Conservation (phyloP, 2,797 vertebrate genomes). For the Scolopax rusticola region DNA sequence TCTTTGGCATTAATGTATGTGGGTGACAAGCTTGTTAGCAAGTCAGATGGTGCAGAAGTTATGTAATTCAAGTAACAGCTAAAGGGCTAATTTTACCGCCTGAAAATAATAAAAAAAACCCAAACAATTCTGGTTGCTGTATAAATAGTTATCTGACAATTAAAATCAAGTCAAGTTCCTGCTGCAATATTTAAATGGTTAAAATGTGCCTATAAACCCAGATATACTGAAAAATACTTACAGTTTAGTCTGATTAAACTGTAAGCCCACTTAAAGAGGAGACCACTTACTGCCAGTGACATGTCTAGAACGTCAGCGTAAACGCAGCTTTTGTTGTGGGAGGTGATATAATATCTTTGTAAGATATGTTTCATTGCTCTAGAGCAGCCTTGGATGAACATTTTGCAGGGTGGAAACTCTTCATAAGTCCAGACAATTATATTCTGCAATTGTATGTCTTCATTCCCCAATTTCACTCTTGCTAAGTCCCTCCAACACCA, state of each 20-base stretch:
- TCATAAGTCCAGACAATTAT: background rate
- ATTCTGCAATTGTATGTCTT: background rate
- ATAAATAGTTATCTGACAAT: background rate
- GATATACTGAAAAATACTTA: background rate
- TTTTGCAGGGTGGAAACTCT: background rate
- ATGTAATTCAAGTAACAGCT: conserved; percentile 2
- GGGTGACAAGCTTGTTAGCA: background rate
- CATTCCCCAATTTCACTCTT: background rate
- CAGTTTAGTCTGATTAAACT: background rate
- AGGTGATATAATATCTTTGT: background rate
- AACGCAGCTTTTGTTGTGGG: background rate
- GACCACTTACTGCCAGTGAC: background rate
- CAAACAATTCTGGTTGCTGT: background rate
- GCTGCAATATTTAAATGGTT: background rate
- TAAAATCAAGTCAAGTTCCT: background rate
- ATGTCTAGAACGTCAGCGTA: background rate
- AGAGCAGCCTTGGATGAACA: background rate
- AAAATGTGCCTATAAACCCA: background rate
- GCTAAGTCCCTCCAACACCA: background rate
- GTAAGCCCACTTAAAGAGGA: background rate
- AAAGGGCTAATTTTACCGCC: background rate
- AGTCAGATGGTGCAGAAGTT: conserved; percentile 24
- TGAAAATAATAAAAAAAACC: background rate
- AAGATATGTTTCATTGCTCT: background rate
- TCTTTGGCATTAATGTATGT: conserved; percentile 4